Evolutionary conservation across 2,797 vertebrate genomes (phyloP).

Genomic region (Octomys mimax): DNA sequence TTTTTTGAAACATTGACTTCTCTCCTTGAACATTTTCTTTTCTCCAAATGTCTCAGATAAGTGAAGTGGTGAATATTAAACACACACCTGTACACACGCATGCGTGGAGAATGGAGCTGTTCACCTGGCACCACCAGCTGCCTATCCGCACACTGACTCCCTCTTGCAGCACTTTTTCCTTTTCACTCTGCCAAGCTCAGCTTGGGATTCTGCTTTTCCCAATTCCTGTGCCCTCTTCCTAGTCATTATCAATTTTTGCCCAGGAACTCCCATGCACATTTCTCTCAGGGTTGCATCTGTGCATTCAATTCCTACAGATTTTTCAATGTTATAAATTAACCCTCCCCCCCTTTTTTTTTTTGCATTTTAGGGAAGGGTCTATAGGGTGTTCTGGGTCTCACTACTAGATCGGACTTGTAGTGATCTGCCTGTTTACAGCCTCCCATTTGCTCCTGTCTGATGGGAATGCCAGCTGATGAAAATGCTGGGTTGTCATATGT

Average conservation of each 20-base stretch:
- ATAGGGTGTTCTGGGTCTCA: no score
- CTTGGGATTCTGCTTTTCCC: not conserved
- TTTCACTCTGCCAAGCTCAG: not conserved
- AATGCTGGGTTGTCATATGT: not conserved
- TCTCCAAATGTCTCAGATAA: not conserved
- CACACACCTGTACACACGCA: no score
- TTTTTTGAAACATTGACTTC: not conserved
- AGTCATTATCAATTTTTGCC: not conserved
- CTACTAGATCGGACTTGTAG: no score
- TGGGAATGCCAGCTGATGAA: not conserved
- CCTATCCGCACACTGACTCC: not conserved
- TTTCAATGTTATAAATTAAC: not conserved
- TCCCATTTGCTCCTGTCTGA: conserved; percentile 5
- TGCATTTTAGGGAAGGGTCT: no score
- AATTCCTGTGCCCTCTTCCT: not conserved
- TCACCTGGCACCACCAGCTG: not conserved
- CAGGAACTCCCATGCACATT: not conserved
- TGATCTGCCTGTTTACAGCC: no score
- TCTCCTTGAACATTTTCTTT: not conserved
- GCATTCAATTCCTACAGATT: not conserved
- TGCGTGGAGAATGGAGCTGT: not conserved
- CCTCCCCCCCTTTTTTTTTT: not conserved
- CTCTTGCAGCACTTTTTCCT: not conserved
- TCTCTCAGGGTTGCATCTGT: not conserved
- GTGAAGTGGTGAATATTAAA: not conserved